Conservation (phyloP, 2,113 vertebrate species). For the Xiphophorus maculatus region DNA sequence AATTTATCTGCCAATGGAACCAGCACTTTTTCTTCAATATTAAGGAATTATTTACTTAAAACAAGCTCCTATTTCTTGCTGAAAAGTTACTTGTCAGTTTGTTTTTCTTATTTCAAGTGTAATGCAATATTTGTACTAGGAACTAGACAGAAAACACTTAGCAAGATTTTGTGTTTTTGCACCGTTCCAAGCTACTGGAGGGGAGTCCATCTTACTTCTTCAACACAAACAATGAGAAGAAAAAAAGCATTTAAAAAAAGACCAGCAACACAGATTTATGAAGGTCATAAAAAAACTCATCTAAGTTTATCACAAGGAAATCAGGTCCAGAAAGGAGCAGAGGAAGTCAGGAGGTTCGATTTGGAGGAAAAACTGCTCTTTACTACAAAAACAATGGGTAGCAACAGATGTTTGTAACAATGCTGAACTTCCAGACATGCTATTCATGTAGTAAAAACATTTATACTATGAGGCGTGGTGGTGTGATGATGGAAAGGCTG, state of each 20-base stretch:
- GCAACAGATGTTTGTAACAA: neutral
- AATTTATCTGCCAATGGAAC: no score
- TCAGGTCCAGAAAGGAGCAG: neutral
- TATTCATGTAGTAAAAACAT: conserved; percentile 4
- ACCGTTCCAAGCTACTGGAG: neutral
- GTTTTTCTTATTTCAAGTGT: no score
- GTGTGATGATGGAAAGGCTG: conserved; percentile 8
- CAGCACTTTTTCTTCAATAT: no score
- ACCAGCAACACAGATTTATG: neutral
- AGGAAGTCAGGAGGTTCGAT: neutral
- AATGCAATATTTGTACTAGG: no score
- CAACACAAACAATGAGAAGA: conserved; percentile 6
- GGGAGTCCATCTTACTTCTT: conserved; percentile 17
- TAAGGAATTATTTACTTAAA: no score
- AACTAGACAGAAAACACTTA: no score
- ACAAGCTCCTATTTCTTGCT: no score
- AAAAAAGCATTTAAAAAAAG: neutral
- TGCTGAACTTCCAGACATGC: conserved; percentile 1
- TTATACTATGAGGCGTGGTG: conserved; percentile 13
- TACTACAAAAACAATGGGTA: neutral
- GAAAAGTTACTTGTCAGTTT: no score
- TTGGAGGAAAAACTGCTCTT: no score
- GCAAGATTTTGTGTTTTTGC: no score
- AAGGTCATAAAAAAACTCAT: neutral
- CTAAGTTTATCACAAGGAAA: neutral